Conservation (phyloP, 2,888 invertebrate genomes). For the Neoascia interrupta region DNA sequence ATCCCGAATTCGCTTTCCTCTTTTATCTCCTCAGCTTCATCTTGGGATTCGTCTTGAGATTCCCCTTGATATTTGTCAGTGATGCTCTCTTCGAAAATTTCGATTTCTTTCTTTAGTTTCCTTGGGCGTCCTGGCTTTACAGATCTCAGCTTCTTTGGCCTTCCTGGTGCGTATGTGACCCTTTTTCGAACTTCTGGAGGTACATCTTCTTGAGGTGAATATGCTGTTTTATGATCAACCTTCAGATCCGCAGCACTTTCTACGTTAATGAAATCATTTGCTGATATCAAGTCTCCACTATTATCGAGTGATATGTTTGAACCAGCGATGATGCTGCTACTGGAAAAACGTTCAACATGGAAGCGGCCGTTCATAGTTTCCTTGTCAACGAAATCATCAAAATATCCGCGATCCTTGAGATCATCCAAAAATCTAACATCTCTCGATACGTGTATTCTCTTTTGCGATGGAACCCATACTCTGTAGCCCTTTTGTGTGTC, state of each 20-base stretch:
- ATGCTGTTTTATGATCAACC: too few species aligned
- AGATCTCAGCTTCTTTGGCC: conserved; percentile 8
- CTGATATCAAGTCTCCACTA: neutral
- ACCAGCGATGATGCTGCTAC: neutral
- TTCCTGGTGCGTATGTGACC: conserved; percentile 4
- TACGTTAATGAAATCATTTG: too few species aligned
- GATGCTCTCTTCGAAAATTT: conserved; percentile 40
- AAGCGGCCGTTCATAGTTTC: conserved; percentile 9
- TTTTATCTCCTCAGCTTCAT: neutral
- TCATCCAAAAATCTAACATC: conserved; percentile 1
- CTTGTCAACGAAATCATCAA: conserved; percentile 15
- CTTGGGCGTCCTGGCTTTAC: neutral
- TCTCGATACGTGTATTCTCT: conserved; percentile 18
- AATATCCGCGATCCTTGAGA: neutral
- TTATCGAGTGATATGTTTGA: neutral
- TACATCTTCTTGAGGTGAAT: neutral
- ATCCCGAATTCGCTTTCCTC: conserved; percentile 4
- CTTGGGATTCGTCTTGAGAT: neutral
- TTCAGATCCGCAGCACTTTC: too few species aligned
- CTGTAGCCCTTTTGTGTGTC: conserved; percentile 24
- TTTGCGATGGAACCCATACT: conserved; percentile 20
- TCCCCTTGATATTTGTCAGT: neutral
- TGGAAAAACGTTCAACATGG: neutral
- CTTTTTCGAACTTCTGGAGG: neutral
- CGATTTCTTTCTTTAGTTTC: conserved; percentile 22